Base-by-base conservation (phyloP, 2,113 vertebrate genomes). In the Perca fluviatilis region DNA sequence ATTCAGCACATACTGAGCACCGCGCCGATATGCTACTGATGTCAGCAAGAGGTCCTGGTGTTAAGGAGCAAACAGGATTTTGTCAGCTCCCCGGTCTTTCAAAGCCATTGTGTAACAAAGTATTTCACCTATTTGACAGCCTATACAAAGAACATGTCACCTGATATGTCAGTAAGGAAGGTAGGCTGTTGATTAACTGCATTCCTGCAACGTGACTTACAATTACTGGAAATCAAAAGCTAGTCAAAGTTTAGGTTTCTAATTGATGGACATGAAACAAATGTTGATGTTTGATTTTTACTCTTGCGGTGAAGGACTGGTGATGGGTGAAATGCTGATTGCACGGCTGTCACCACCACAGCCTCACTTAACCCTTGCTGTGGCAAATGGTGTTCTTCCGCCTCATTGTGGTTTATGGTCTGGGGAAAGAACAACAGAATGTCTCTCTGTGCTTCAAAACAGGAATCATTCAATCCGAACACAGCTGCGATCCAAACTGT, bases 401-500 rank as follows among this genome's bases (percentile, higher is more conserved):
- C 33, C 21, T 61, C 75, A 76, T 68, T 50, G 51, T 72, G 63
- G 57, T 81, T 68, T 50, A 54, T 72, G 63, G 57, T 82, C n/a
- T 7, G n/a, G 33, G 72, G 60, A 79, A 89, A 88, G 71, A 90
- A 87, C 74, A 92, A 88, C 81, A 88, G 72, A 75, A 88, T 61
- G 23, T 65, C 23, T 49, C 36, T 61, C 49, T 21, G 47, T 54
- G 79, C 56, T 92, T 88, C 88, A 91, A 92, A 94, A 93, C 89
- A 89, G 78, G 82, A 62, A 33, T 88, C 23, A 85, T 86, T 89
- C 61, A 79, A 74, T 89, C 77, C 1, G 27, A 87, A 72, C 85
- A 76, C 92, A 93, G 91, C 89, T 94, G 91, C 30, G 77, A 84
- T 90, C 84, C 79, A 74, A 83, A 90, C 79, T 78, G 65, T 64